Base-by-base conservation (phyloP, 2,888 invertebrate species). In the Coenonympha arcania region DNA sequence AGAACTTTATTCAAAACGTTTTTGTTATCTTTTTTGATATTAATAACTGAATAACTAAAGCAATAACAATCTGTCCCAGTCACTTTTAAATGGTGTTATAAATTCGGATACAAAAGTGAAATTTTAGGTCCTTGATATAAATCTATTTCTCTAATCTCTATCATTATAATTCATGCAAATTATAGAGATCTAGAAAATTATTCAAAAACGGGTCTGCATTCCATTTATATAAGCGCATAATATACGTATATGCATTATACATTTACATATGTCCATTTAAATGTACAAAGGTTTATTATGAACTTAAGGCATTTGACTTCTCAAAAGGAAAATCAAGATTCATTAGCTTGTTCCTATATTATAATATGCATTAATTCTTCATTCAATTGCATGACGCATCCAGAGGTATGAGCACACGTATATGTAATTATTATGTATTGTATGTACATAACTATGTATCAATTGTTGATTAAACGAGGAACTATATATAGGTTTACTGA, bases 321-420 rank as follows among this genome's bases (percentile, higher is more conserved):
- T 31, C 20, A 22, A 20, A 43, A 20, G 43, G 43, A 43, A 43
- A 43, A 31, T 15, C 30, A 9, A 43, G 43, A 22, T 43, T 43
- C 43, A 33, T 43, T 28, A 33, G 9, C 1, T 6, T 43, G 31
- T 43, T 43, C 31, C 31, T 43, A 31, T 43, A n/a, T 43, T 15
- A 22, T 43, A 34, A n/a, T 41, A 22, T 31, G 31, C 36, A 54
- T 54, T 54, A 9, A 31, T 19, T 18, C 6, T 31, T 20, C 31
- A 43, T 43, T 43, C 15, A 43, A 20, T 15, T 15, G 13, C 11
- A 18, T 31, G 24, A 48, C 9, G 40, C 31, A 37, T 3, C 20
- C 8, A 24, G 18, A 42, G 19, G 9, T 28, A 41, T 9, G n/a
- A n/a, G n/a, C n/a, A n/a, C n/a, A n/a, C n/a, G n/a, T n/a, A n/a